These are phyloP conservation scores for Timema cristinae DNA, from an alignment of 2,888 invertebrate species.

Conservation along the genomic window DNA sequence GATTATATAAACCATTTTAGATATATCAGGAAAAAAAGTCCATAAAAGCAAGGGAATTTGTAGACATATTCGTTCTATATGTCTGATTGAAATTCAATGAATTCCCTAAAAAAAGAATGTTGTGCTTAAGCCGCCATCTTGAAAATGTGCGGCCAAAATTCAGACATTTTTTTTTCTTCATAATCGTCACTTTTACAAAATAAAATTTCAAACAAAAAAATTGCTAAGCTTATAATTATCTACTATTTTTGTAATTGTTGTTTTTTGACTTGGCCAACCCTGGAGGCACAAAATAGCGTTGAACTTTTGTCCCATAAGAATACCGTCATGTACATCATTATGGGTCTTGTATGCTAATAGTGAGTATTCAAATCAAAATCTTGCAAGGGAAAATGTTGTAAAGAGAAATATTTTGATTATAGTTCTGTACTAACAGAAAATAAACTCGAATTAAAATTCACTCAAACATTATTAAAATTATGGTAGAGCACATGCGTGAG, in stretches of 20 bases:
- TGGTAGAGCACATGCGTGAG: too few species aligned
- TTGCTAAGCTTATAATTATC: background rate
- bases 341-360: too few species aligned
- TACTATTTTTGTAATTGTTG: background rate
- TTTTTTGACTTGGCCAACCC: background rate
- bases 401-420: too few species aligned
- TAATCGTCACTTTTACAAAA: background rate
- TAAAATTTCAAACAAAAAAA: background rate
- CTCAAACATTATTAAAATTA: too few species aligned
- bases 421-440: too few species aligned
- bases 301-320: too few species aligned
- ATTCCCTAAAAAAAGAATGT: slow-evolving; percentile 2
- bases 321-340: too few species aligned
- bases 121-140: slow-evolving; percentile 6
- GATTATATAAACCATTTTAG: too few species aligned
- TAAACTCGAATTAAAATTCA: too few species aligned
- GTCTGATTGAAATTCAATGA: background rate
- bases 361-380: too few species aligned
- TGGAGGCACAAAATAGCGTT: background rate
- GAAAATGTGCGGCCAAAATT: background rate
- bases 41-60: slow-evolving; percentile 4
- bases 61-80: background rate
- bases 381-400: too few species aligned
- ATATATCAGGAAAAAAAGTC: background rate
- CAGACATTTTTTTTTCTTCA: background rate